phyloP scores from a whole-genome alignment of 2,797 vertebrate species.

The Cirrhinus molitorella region DNA sequence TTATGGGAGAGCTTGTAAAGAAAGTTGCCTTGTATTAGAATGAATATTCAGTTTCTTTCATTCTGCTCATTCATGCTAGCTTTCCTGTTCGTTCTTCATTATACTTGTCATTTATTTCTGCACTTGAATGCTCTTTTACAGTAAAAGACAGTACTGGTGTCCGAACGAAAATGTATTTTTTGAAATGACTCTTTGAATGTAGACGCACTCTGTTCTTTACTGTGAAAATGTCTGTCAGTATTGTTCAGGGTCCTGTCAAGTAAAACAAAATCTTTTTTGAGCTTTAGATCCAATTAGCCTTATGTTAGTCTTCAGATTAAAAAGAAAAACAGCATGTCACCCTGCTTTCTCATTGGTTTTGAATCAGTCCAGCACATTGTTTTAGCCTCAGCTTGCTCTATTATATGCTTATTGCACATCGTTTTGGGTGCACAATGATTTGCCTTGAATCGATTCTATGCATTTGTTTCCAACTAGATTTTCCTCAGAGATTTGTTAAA shows the following conservation, averaged over 20 bases:
- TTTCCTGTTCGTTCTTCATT: slow-evolving; percentile 24
- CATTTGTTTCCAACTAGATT: slow-evolving; percentile 28
- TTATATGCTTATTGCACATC: slow-evolving; percentile 16
- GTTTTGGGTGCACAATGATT: slow-evolving; percentile 16
- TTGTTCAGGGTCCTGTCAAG: slow-evolving; percentile 34
- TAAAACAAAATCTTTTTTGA: slow-evolving; percentile 26
- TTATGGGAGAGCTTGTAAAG: slow-evolving; percentile 2
- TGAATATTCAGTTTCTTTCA: slow-evolving; percentile 13
- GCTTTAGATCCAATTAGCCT: slow-evolving; percentile 42
- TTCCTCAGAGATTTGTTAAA: slow-evolving; percentile 29
- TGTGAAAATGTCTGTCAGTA: slow-evolving; percentile 53
- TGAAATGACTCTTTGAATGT: slow-evolving; percentile 82
- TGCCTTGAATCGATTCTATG: slow-evolving; percentile 54
- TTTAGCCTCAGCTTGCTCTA: slow-evolving; percentile 27
- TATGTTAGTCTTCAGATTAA: slow-evolving; percentile 20
- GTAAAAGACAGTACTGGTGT: slow-evolving; percentile 63
- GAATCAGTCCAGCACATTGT: slow-evolving; percentile 11
- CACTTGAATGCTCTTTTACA: slow-evolving; percentile 71
- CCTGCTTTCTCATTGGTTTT: not conserved
- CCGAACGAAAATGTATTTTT: slow-evolving; percentile 68
- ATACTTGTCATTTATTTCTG: slow-evolving; percentile 57
- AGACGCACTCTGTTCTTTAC: slow-evolving; percentile 68
- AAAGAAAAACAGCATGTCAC: not conserved
- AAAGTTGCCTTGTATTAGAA: not conserved
- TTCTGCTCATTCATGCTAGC: slow-evolving; percentile 38